Evolutionary conservation across 2,797 vertebrate species (phyloP).

Genomic region (Craterocephalus amniculus): DNA sequence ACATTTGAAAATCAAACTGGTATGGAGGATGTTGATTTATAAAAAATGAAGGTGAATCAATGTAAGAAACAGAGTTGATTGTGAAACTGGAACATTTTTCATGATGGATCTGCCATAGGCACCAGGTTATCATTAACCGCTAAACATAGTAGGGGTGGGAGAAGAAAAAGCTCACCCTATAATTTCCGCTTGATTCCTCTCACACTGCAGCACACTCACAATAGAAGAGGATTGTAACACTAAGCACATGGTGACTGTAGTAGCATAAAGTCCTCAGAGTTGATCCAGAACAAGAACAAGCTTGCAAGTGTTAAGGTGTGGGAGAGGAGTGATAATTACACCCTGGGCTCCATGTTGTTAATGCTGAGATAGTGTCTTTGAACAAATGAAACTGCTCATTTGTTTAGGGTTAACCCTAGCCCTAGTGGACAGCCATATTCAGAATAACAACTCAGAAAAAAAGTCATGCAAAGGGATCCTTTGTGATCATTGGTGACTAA

Average conservation of each 20-base stretch:
- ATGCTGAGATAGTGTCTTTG: constrained; percentile 30
- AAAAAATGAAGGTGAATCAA: neutral
- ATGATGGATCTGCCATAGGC: neutral
- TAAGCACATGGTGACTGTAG: constrained; percentile 75
- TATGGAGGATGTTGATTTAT: neutral
- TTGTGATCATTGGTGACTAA: constrained; percentile 16
- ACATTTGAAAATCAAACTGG: neutral
- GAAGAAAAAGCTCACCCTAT: too few relatives aligned
- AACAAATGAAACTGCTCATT: constrained; percentile 17
- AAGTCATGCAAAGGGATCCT: neutral
- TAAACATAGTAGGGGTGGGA: too few relatives aligned
- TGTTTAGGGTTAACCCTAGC: too few relatives aligned
- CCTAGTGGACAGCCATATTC: neutral
- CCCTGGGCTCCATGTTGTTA: constrained; percentile 39
- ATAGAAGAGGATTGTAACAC: constrained; percentile 66
- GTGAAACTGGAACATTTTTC: neutral
- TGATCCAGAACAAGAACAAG: constrained; percentile 73
- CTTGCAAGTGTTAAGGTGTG: constrained; percentile 49
- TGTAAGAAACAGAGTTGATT: neutral
- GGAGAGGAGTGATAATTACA: constrained; percentile 57
- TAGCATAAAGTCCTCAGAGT: constrained; percentile 55
- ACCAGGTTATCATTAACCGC: neutral
- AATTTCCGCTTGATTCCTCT: constrained; percentile 54
- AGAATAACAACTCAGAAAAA: neutral
- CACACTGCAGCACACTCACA: constrained; percentile 56